Base-by-base conservation (phyloP, 1,140 invertebrate genomes). In the Drosophila ironensis region DNA sequence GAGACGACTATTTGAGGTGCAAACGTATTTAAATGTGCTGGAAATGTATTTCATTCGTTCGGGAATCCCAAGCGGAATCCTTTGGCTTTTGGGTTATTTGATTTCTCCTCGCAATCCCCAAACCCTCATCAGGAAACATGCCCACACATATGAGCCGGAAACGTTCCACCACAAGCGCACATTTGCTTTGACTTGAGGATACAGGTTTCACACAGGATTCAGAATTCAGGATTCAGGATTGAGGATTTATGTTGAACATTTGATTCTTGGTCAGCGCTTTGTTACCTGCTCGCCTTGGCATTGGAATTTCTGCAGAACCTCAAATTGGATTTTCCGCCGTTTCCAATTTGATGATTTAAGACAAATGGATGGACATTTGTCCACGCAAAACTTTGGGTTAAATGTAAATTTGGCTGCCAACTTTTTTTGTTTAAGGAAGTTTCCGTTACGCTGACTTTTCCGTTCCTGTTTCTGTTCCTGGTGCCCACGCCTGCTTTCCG, bases 381-480 rank as follows among this genome's bases (percentile, higher is more conserved):
- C 40, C 37, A 12, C 5, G 44, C 7, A 16, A 56, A 56, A 56
- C 42, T 53, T 52, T 30, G 46, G 22, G 56, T 50, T 50, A 50
- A 70, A 75, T 77, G 67, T 68, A 71, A 77, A 76, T 77, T 73
- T 9, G 20, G 16, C 40, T 60, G 56, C 56, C 51, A 67, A 35
- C 6, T 12, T 14, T 14, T 33, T 33, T 33, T 33, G 11, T 35
- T 37, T 12, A 11, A 40, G 12, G 27, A 63, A 66, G 67, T 75
- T 75, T 75, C 67, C 66, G 33, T 56, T 71, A 67, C 48, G 53
- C 72, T 71, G 53, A 16, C 33, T 37, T 37, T 37, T 16, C 33
- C 12, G 12, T 37, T 33, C 7, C 28, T 11, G 30, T 33, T 14
- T 12, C 30, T 12, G 30, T 3, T 33, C 14, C 7, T 12, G 30